A percentile compares a stretch with the other conserved stretches of the same genome.
phyloP scores from a whole-genome alignment of 2,888 invertebrate genomes.

The Troilus luridus region DNA sequence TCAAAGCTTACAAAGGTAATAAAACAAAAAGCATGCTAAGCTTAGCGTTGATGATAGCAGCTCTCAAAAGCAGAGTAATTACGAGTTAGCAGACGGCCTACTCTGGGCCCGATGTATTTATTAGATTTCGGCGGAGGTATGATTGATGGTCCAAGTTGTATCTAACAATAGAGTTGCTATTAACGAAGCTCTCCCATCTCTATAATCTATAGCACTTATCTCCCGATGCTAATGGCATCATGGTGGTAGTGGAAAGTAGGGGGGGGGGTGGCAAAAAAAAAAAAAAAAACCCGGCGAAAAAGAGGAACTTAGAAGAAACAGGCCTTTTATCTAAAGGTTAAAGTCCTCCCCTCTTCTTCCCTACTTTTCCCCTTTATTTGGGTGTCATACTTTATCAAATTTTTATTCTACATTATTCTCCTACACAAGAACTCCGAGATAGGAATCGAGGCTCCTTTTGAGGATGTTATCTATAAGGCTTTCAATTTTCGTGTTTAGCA shows the following conservation, averaged over 20 bases:
- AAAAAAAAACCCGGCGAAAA: background rate
- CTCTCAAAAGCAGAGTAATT: background rate
- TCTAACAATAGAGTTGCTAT: background rate
- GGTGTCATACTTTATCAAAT: conserved; percentile 21
- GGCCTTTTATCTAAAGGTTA: background rate
- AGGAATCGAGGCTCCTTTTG: background rate
- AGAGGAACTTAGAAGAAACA: background rate
- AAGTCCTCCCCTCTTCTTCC: background rate
- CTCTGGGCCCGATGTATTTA: background rate
- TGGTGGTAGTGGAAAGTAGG: background rate
- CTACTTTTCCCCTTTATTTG: background rate
- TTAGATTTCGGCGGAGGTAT: background rate
- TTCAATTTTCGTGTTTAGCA: background rate
- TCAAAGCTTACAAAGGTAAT: background rate
- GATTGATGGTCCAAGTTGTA: background rate
- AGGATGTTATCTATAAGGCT: background rate
- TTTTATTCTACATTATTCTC: background rate
- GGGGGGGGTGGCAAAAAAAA: background rate
- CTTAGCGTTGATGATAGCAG: background rate
- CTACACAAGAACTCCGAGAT: background rate
- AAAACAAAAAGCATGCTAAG: background rate
- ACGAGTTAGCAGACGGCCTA: background rate
- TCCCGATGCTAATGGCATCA: background rate
- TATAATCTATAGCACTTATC: background rate
- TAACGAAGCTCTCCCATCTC: background rate